A percentile compares a stretch with the other conserved stretches of the same genome.
phyloP scores from a whole-genome alignment of 1,140 invertebrate genomes.

The Drosophila sturtevanti region DNA sequence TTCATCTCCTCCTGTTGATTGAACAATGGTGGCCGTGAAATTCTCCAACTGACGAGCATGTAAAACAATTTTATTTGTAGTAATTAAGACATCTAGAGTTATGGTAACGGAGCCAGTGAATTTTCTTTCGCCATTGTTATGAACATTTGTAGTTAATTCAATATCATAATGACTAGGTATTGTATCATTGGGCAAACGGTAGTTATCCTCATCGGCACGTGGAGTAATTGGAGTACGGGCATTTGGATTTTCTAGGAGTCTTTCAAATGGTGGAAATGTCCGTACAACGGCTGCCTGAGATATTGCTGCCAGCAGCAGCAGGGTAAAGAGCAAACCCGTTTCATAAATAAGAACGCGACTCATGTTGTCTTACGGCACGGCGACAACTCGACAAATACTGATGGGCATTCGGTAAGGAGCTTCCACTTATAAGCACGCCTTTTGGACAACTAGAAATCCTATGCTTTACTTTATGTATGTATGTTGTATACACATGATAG shows the following conservation, averaged over 20 bases:
- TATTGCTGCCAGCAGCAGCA: conserved; percentile 42
- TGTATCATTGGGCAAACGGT: conserved; percentile 85
- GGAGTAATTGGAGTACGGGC: conserved; percentile 18
- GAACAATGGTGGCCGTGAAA: conserved; percentile 42
- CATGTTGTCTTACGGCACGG: conserved; percentile 53
- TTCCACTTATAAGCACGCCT: conserved; percentile 57
- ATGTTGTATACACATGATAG: too few relatives aligned
- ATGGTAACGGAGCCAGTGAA: conserved; percentile 86
- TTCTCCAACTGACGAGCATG: conserved; percentile 82
- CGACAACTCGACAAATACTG: conserved; percentile 57
- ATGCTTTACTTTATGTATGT: conserved; percentile 5
- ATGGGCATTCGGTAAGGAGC: not conserved
- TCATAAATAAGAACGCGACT: conserved; percentile 34
- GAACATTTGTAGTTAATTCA: conserved; percentile 85
- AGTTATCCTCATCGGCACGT: conserved; percentile 62
- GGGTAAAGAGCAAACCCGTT: conserved; percentile 26
- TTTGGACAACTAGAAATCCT: not conserved
- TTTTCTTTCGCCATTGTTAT: conserved; percentile 73
- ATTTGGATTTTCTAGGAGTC: conserved; percentile 58
- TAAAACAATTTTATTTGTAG: conserved; percentile 82
- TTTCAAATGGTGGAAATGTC: conserved; percentile 47
- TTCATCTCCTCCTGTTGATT: conserved; percentile 2
- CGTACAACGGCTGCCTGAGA: conserved; percentile 52
- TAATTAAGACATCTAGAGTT: conserved; percentile 68
- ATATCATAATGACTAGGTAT: conserved; percentile 87